Evolutionary conservation across 2,113 vertebrate genomes (phyloP).

Genomic region (Platichthys stellatus): DNA sequence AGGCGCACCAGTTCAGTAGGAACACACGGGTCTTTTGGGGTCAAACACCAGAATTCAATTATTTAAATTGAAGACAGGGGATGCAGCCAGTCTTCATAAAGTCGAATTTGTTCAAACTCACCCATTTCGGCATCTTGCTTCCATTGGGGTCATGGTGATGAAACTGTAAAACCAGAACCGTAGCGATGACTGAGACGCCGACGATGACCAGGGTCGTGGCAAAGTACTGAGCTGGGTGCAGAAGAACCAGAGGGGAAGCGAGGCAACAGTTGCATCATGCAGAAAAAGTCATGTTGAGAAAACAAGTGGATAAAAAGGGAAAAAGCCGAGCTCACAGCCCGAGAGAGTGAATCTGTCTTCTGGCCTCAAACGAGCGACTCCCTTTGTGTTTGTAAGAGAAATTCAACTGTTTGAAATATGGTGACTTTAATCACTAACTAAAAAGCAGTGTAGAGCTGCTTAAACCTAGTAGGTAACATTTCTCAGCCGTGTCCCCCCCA

Average conservation of each 20-base stretch:
- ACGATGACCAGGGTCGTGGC: slow-evolving; percentile 97
- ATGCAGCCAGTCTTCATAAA: no score
- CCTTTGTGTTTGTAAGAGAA: no score
- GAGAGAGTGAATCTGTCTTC: not conserved
- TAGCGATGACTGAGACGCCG: slow-evolving; percentile 94
- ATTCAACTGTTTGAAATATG: not conserved
- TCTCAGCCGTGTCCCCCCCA: no score
- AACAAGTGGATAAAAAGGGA: not conserved
- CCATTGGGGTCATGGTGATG: slow-evolving; percentile 96
- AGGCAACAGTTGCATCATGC: not conserved
- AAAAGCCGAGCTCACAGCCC: not conserved
- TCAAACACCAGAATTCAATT: not conserved
- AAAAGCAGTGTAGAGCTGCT: slow-evolving; percentile 4
- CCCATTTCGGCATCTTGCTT: slow-evolving; percentile 97
- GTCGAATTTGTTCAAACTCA: slow-evolving; percentile 67
- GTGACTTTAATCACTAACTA: not conserved
- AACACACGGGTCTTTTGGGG: slow-evolving; percentile 88
- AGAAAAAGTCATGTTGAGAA: not conserved
- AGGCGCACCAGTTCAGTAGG: slow-evolving; percentile 96
- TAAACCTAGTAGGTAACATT: no score
- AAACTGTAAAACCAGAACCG: slow-evolving; percentile 93
- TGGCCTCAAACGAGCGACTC: not conserved
- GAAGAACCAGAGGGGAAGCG: not conserved
- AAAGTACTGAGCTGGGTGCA: slow-evolving; percentile 91
- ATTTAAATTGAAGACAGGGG: no score